Percentiles rank a stretch among this genome's conserved stretches.
Conservation (phyloP, 2,888 invertebrate species). For the Plemyria rubiginata region DNA sequence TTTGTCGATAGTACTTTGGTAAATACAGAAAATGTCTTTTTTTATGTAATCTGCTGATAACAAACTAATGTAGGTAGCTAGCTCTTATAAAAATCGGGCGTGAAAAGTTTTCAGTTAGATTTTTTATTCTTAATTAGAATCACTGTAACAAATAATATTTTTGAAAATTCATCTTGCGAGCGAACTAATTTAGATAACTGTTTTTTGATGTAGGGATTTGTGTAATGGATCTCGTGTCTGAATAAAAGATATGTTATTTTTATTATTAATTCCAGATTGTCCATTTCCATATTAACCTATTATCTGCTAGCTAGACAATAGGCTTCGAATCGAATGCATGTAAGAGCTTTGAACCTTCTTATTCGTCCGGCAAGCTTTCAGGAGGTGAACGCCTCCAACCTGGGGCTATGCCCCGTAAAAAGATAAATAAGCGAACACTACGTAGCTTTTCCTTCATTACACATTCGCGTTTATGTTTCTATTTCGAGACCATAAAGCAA, state of each 20-base stretch:
- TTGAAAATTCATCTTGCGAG: neutral
- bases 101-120: too few species aligned
- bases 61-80: too few species aligned
- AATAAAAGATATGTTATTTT: too few species aligned
- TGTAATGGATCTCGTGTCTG: too few species aligned
- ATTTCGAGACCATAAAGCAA: slow-evolving; percentile 13
- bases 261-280: too few species aligned
- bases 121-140: too few species aligned
- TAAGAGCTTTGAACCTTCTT: slow-evolving; percentile 31
- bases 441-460: slow-evolving; percentile 15
- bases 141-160: neutral
- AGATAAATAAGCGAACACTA: slow-evolving; percentile 13
- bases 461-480: neutral
- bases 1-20: too few species aligned
- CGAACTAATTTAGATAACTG: too few species aligned
- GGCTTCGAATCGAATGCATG: slow-evolving; percentile 18
- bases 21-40: too few species aligned
- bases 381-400: slow-evolving; percentile 33
- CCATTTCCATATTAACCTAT: neutral
- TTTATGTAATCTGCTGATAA: too few species aligned
- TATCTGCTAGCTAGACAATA: slow-evolving; percentile 6
- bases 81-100: too few species aligned
- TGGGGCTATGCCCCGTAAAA: slow-evolving; percentile 25
- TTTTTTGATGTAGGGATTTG: too few species aligned
- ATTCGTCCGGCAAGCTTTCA: slow-evolving; percentile 30